Base-by-base conservation (phyloP, 2,797 vertebrate species). In the Dicrostonyx torquatus region DNA sequence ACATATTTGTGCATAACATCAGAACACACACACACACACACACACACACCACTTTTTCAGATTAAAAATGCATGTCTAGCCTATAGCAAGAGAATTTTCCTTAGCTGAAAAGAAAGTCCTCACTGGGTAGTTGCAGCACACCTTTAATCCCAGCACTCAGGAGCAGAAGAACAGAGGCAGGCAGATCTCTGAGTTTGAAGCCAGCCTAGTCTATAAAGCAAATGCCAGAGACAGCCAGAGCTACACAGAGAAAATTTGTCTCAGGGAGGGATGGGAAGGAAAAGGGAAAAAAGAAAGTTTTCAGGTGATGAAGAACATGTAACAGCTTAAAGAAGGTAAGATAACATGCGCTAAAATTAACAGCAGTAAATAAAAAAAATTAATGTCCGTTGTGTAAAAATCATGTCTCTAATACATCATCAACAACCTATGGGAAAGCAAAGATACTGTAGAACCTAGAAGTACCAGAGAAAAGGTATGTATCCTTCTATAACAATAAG, bases 361-460 rank as follows among this genome's bases (percentile, higher is more conserved):
- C n/a, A 73, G 48, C 22, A 14, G 7, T 60, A 24, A 89, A 50
- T 64, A 53, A 89, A 96, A 96, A 86, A 55, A 50, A 72, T 40
- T 73, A 37, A 83, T 31, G 40, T 60, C 7, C 18, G 5, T 58
- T 58, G 34, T 31, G 7, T 48, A 64, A 91, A 91, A 80, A 94
- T 43, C 24, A n/a, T 48, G 7, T 7, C 55, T 34, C 2, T 9
- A 31, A 7, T 62, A 70, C 7, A 80, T 43, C 12, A 72, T 62
- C 14, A 22, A 34, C 66, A 87, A 66, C 62, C 15, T 11, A 34
- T 58, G 17, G 17, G 90, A 82, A 83, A 94, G 18, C 17, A 91
- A 82, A 68, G 14, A 31, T 68, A 75, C 72, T 24, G 20, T 75
- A 50, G 50, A 85, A 53, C 64, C 34, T 37, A 55, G 48, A 53